These are phyloP conservation scores for Phymorhynchus buccinoides DNA, from an alignment of 1,140 invertebrate species.

Conservation along the genomic window DNA sequence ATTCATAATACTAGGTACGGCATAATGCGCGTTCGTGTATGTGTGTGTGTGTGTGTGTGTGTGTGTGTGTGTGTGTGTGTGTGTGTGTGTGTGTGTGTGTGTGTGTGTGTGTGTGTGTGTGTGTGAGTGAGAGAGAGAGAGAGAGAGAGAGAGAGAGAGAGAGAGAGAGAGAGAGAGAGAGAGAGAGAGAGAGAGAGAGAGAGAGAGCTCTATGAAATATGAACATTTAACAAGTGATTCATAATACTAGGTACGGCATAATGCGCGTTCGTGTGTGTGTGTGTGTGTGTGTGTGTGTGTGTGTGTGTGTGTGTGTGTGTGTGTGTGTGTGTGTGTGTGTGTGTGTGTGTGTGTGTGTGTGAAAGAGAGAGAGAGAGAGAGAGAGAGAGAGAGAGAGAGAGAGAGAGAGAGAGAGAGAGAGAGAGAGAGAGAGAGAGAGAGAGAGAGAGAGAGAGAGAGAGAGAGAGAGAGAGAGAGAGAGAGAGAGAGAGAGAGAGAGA, in stretches of 20 bases:
- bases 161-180: too few species aligned
- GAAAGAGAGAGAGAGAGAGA: background rate
- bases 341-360: background rate
- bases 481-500: background rate
- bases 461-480: background rate
- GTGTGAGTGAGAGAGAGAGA: background rate
- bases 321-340: background rate
- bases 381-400: background rate
- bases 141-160: background rate
- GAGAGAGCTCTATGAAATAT: too few species aligned
- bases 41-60: background rate
- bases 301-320: slow-evolving; percentile 10
- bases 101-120: background rate
- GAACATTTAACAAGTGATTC: too few species aligned
- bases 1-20: too few species aligned
- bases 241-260: too few species aligned
- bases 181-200: too few species aligned
- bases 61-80: slow-evolving; percentile 10
- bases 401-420: too few species aligned
- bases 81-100: background rate
- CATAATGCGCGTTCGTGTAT: background rate
- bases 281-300: slow-evolving; percentile 4
- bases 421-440: background rate
- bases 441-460: background rate
- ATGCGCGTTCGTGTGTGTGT: background rate